A percentile compares a stretch with the other conserved stretches of the same genome.
Evolutionary conservation across 2,888 invertebrate species (phyloP).

Genomic region (Stenoptilia bipunctidactyla): DNA sequence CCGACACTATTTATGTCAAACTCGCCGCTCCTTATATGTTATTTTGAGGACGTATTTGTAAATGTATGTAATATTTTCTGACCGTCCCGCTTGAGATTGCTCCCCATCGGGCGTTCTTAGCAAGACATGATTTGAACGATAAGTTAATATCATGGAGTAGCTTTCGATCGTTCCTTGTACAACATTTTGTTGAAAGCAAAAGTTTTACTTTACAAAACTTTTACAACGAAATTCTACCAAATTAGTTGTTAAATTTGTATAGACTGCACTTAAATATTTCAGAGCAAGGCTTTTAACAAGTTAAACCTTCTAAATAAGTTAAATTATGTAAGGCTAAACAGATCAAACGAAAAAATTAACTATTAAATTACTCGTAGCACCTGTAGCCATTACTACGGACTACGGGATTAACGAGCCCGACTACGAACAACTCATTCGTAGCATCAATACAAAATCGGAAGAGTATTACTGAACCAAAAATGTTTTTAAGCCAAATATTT

Average conservation of each 20-base stretch:
- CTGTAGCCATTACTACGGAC: too few species aligned
- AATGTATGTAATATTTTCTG: slow-evolving; percentile 42
- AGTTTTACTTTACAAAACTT: too few species aligned
- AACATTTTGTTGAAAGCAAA: too few species aligned
- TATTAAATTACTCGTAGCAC: too few species aligned
- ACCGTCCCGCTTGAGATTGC: slow-evolving; percentile 31
- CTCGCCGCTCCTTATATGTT: slow-evolving; percentile 59
- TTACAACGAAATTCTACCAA: not conserved
- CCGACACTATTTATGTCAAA: slow-evolving; percentile 67
- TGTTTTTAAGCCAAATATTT: too few species aligned
- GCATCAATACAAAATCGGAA: not conserved
- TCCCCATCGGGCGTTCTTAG: slow-evolving; percentile 32
- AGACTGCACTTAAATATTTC: not conserved
- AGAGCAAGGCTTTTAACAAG: not conserved
- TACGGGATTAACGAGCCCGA: too few species aligned
- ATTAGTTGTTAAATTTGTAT: not conserved
- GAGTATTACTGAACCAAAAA: not conserved
- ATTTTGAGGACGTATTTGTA: slow-evolving; percentile 59
- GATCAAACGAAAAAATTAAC: too few species aligned
- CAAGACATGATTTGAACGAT: slow-evolving; percentile 35
- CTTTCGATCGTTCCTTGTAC: slow-evolving; percentile 7
- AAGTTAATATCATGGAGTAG: slow-evolving; percentile 23
- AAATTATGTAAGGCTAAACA: too few species aligned
- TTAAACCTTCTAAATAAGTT: too few species aligned
- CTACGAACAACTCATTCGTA: too few species aligned